These are phyloP conservation scores for Sesamia nonagrioides DNA, from an alignment of 1,140 invertebrate species.

Conservation along the genomic window DNA sequence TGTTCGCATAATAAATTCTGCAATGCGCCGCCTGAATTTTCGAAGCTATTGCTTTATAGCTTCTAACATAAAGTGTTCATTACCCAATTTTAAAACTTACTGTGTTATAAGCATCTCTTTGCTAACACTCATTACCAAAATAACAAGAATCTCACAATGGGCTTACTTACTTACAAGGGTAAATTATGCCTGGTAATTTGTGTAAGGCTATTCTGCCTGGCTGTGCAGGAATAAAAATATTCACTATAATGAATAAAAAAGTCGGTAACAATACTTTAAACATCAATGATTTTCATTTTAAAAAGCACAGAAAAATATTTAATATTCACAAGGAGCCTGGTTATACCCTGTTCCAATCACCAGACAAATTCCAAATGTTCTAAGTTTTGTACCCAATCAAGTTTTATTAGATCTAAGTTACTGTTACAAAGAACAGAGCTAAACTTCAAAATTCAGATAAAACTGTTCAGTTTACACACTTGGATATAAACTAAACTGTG, in stretches of 20 bases:
- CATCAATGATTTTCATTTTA: background rate
- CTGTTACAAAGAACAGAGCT: slow-evolving; percentile 23
- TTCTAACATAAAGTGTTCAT: background rate
- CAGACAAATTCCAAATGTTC: background rate
- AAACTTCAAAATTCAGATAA: slow-evolving; percentile 8
- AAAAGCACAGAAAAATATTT: background rate
- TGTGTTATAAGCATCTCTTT: background rate
- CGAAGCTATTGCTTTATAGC: slow-evolving; percentile 1
- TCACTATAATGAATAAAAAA: too few relatives aligned
- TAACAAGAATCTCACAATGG: too few relatives aligned
- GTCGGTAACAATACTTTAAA: too few relatives aligned
- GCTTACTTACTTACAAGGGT: too few relatives aligned
- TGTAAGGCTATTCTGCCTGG: too few relatives aligned
- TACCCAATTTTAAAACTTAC: background rate
- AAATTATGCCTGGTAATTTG: too few relatives aligned
- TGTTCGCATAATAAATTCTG: slow-evolving; percentile 35
- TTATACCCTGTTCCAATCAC: background rate
- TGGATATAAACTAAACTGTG: background rate
- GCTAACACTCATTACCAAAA: background rate
- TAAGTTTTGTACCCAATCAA: background rate
- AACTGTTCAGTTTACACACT: background rate
- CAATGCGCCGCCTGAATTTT: slow-evolving; percentile 16
- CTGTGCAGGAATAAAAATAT: too few relatives aligned
- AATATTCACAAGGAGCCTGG: too few relatives aligned
- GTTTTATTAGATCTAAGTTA: slow-evolving; percentile 19